Base-by-base conservation (phyloP, 2,797 vertebrate species). In the Hypotaenidia okinawae region DNA sequence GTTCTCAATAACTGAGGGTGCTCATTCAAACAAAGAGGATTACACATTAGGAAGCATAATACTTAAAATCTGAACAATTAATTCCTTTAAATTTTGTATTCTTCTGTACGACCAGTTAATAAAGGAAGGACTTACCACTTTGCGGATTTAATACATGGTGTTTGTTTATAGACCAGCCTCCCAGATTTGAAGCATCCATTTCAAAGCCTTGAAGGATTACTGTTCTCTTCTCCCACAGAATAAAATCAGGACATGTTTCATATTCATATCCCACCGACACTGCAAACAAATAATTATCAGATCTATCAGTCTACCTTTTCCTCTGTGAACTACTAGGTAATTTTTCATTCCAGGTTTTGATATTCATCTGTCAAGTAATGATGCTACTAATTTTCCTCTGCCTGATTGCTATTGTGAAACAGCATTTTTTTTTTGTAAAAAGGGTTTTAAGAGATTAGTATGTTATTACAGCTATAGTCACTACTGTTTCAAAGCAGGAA, bases 241-340 rank as follows among this genome's bases (percentile, higher is more conserved):
- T 97, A 67, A 99, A 97, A 41, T 98, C 98, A 24, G 99, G 98
- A 94, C 99, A 99, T 3, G 98, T 98, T 96, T 99, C 99, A 59
- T 99, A 99, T 97, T 99, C 99, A 69, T 99, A 99, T 93, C 99
- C 99, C 33, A 99, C 99, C 3, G 99, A 98, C 39, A 99, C 99
- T 99, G 98, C 76, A 97, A 98, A 96, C 93, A 96, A 97, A 97
- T 89, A 87, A 94, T 96, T 95, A 95, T 49, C 93, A 66, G 72
- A 85, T n/a, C 87, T 61, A 80, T 98, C 90, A 97, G 85, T 66
- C 75, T 84, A 16, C 30, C 32, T 88, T 49, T 19, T 67, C 52
- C 82, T 76, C 91, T 41, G 55, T 83, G 80, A 91, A 82, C 30
- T 58, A 59, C 47, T 6, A 27, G 39, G 75, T 55, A 94, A 92